Evolutionary conservation across 1,140 invertebrate genomes (phyloP), one percentile per base, ranked within the genome.

Genomic region (Coenobita brevimanus): DNA sequence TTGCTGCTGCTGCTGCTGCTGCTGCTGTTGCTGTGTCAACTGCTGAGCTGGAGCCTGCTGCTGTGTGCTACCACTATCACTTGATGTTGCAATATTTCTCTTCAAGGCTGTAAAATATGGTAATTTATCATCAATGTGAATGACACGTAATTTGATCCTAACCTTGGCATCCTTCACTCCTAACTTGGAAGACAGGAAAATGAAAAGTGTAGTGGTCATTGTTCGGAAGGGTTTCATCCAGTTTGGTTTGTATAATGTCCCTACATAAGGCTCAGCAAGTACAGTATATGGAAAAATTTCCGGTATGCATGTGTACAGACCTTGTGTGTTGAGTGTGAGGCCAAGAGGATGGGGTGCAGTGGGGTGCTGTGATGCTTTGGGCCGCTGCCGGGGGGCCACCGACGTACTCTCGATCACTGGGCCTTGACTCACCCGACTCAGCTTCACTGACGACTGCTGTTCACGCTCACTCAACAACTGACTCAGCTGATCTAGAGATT

Each of bases 371-470:
- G 92, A 90, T 69, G 92, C 93, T 91, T 97, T 97, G 15, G 97
- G 97, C 89, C 97, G 93, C 91, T 97, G 96, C 67, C 97, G 93
- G 4, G 97, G 97, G 21, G 96, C 96, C 4, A 98, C 97, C 75
- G 96, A 97, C 3, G 97, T 98, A 54, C 89, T 86, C 38, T 83
- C 81, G 79, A 87, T 86, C 54, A 84, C 67, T 27, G 90, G 85
- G 15, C 43, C 84, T 15, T 76, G 15, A 6, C 50, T 33, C 27
- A 43, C 62, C 3, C 88, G 76, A 43, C 73, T 89, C 43, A 82
- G 50, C 43, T 89, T 86, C 24, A 89, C 73, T 57, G 82, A 82
- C 21, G 81, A 82, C 67, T 83, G 85, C 57, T 90, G 86, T 50
- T 88, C 88, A 2, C 82, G 38, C 62, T 90, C 89, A 0, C 75